Evolutionary conservation across 2,888 invertebrate genomes (phyloP), one percentile per base, ranked within the genome.

Genomic region (Phytoseiulus persimilis): DNA sequence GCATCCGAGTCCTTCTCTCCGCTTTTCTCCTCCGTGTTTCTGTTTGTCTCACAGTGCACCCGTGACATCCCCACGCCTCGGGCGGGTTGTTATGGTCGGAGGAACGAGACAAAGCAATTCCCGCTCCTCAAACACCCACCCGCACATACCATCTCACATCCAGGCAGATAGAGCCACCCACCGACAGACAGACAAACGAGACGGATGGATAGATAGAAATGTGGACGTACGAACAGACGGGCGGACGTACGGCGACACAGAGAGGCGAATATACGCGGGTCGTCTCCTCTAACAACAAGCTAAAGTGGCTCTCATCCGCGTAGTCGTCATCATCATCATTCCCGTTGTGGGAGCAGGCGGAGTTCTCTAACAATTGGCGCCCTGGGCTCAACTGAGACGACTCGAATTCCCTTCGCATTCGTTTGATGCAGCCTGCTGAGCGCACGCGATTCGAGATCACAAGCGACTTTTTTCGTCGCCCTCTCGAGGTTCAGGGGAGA

Each of bases 61-160:
- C 65, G 65, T 65, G 65, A 65, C 65, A 65, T 65, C 65, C 65
- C 65, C 18, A 65, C 65, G 65, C 65, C 65, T 65, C 65, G 65
- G 65, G 65, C 65, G 65, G 65, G 65, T 65, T 65, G 65, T 65
- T 65, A 65, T 65, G 65, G 65, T 65, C 65, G 65, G 65, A 65
- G 65, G 23, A 65, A 65, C 65, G 65, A 65, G 65, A 65, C 65
- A 65, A 65, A 65, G 65, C 65, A 65, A 65, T 65, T 65, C 65
- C 65, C 65, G 65, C 65, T 65, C 65, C 65, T 65, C 65, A 65
- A 65, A 65, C 65, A 65, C 65, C 65, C 65, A 65, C 65, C 65
- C 65, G 65, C 18, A 18, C 65, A 65, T 23, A 65, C 65, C 65
- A 65, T 65, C 65, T 65, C 65, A 65, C 65, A 65, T 6, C 18